phyloP scores from a whole-genome alignment of 92 coral and sea anemone species.

The Zoanthus solanderi region DNA sequence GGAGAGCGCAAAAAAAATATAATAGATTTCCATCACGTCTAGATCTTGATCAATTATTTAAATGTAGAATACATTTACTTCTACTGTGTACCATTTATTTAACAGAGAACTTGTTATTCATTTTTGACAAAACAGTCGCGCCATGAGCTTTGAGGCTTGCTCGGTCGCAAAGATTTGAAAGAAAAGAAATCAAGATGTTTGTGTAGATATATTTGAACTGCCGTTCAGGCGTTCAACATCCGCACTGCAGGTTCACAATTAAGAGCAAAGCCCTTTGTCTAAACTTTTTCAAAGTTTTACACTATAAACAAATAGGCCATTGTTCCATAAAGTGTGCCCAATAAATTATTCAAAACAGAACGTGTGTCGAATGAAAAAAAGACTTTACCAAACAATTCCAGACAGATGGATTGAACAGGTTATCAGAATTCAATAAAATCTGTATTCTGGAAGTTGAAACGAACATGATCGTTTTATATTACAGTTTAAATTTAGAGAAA shows the following conservation, averaged over 20 bases:
- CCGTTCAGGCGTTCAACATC: constrained; percentile 36
- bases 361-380: constrained; percentile 41
- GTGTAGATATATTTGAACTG: constrained; percentile 17
- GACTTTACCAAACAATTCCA: constrained; percentile 51
- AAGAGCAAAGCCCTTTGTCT: constrained; percentile 41
- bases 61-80: constrained; percentile 25
- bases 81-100: neutral
- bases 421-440: constrained; percentile 45
- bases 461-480: neutral
- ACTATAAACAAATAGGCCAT: constrained; percentile 44
- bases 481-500: neutral
- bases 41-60: constrained; percentile 46
- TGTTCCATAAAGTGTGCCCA: constrained; percentile 48
- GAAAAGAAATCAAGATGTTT: neutral
- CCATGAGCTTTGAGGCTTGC: neutral
- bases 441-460: constrained; percentile 29
- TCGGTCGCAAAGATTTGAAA: neutral
- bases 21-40: constrained; percentile 48
- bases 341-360: constrained; percentile 52
- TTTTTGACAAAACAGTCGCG: neutral
- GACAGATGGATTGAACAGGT: constrained; percentile 46
- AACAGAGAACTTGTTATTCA: neutral
- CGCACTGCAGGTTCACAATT: constrained; percentile 52
- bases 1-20: constrained; percentile 27
- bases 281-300: constrained; percentile 50